Base-by-base conservation (phyloP, 2,888 invertebrate species). In the Apocheima hispidaria region DNA sequence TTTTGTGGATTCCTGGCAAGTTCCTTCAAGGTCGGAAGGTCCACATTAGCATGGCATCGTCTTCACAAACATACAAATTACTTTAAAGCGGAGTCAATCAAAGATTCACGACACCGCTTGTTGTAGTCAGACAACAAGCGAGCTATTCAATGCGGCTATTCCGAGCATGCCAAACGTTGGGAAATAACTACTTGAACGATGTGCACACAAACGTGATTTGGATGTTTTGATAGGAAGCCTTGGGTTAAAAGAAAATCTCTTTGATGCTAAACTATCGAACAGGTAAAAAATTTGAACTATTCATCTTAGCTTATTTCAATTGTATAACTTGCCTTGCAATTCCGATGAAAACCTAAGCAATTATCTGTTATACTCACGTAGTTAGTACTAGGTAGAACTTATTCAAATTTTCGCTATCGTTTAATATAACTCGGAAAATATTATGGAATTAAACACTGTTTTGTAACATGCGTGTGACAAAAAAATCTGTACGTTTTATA, bases 101-200 rank as follows among this genome's bases (percentile, higher is more conserved):
- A 63, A 82, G 78, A 88, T 87, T 84, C 87, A 84, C 72, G 69
- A 74, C 77, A 71, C 70, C 71, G 70, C 71, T 61, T 65, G 74
- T 74, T 74, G 80, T 78, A 73, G 72, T 71, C 72, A 72, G 71
- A 74, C 43, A 77, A n/a, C n/a, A n/a, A n/a, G n/a, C n/a, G n/a
- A n/a, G n/a, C n/a, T n/a, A n/a, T n/a, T n/a, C n/a, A n/a, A 77
- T 84, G 82, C 82, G 81, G 84, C 78, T 84, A 88, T 84, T 84
- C 85, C 73, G 75, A 83, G 82, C 83, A 82, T 81, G 86, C 66
- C 72, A 41, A 33, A 48, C 36, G 69, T 71, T 74, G 84, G 84
- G 79, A 82, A 77, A 78, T 82, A 60, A 44, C 55, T 12, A 26
- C 56, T 58, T 43, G 57, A 33, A 55, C 36, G 50, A 65, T 60